A percentile compares a stretch with the other conserved stretches of the same genome.
Conservation (phyloP, 2,113 vertebrate species). For the Vulpes vulpes region DNA sequence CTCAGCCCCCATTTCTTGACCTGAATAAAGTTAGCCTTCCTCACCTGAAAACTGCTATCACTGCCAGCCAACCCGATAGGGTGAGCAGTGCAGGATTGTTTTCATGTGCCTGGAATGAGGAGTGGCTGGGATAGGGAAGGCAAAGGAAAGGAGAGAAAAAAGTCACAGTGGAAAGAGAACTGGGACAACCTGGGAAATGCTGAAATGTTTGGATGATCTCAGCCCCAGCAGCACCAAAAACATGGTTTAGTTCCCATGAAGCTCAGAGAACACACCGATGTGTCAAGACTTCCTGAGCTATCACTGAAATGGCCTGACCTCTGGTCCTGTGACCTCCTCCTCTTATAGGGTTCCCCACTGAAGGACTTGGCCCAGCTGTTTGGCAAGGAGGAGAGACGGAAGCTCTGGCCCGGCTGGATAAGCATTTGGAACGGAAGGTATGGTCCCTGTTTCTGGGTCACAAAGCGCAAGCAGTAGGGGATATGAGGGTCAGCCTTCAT, state of each 20-base stretch:
- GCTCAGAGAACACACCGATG: not conserved
- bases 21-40: not conserved
- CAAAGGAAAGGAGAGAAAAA: not conserved
- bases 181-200: not conserved
- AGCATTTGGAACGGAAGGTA: slow-evolving; percentile 98
- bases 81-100: not conserved
- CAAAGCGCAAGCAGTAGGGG: not conserved
- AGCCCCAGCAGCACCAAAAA: not conserved
- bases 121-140: not conserved
- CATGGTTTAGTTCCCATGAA: not conserved
- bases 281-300: not conserved
- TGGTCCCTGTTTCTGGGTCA: not conserved
- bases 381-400: slow-evolving; percentile 97
- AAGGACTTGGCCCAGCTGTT: slow-evolving; percentile 90
- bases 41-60: not conserved
- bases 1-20: not conserved
- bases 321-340: not conserved
- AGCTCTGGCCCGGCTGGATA: slow-evolving; percentile 94
- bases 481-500: not conserved
- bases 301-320: not conserved
- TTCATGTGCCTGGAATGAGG: not conserved
- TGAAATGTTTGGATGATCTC: not conserved
- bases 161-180: not conserved
- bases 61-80: not conserved
- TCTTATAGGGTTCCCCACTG: slow-evolving; percentile 92